A percentile compares a stretch with the other conserved stretches of the same genome.
These are phyloP conservation scores for Monodelphis domestica DNA, from an alignment of 2,797 vertebrate species.

Conservation along the genomic window DNA sequence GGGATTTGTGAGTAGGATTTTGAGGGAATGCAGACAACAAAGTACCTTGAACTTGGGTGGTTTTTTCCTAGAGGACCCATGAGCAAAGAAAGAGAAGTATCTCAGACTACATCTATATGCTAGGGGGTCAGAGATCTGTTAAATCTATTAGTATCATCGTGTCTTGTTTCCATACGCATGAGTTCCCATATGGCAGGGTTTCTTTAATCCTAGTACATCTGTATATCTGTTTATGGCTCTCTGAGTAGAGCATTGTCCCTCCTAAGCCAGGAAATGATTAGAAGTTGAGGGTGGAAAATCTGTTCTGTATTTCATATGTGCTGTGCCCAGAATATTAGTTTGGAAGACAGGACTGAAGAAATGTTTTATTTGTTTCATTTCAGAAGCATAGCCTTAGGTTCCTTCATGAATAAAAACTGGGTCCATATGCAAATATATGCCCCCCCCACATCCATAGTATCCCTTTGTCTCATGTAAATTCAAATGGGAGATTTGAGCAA, in stretches of 20 bases:
- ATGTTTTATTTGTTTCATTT: conserved; percentile 2
- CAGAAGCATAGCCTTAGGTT: not conserved
- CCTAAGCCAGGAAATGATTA: conserved; percentile 2
- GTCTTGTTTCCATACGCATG: not conserved
- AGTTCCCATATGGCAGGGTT: not conserved
- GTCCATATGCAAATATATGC: not conserved
- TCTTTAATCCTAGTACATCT: not conserved
- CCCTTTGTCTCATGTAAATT: not conserved
- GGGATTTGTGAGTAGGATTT: not conserved
- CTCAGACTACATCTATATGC: not conserved
- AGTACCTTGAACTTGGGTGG: not conserved
- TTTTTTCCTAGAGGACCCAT: not conserved
- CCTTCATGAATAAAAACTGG: not conserved
- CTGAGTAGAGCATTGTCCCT: not conserved
- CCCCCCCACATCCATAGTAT: not conserved
- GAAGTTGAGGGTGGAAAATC: not conserved
- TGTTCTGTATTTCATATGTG: not conserved
- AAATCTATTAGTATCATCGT: not conserved
- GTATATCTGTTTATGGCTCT: not conserved
- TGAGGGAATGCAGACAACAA: not conserved
- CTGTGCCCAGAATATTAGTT: not conserved
- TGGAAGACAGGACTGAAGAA: not conserved
- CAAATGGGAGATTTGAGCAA: not conserved
- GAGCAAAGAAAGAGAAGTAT: too few relatives aligned
- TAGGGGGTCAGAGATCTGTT: not conserved